Percentiles rank a stretch among this genome's conserved stretches.
Conservation (phyloP, 2,797 vertebrate species). For the Falco peregrinus region DNA sequence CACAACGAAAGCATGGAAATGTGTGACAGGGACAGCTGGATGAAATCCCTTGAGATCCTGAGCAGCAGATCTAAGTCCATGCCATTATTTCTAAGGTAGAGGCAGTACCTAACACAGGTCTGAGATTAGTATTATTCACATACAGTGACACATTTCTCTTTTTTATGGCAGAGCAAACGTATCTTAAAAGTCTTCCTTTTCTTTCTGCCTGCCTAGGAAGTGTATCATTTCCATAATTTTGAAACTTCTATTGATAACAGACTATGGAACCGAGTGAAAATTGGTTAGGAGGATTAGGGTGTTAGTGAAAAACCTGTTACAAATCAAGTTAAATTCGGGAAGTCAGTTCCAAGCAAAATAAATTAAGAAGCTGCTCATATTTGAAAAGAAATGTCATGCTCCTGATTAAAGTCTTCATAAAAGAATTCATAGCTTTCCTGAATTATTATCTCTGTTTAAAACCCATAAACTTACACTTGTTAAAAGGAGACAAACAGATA, state of each 20-base stretch:
- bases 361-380: not conserved
- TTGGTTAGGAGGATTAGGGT: not conserved
- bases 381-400: not conserved
- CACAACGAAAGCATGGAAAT: not conserved
- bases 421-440: not conserved
- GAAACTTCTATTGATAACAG: not conserved
- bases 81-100: not conserved
- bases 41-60: not conserved
- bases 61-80: not conserved
- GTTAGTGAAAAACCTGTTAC: not conserved
- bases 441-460: constrained; percentile 13
- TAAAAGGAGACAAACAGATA: not conserved
- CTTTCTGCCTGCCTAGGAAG: not conserved
- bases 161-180: not conserved
- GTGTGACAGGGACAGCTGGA: not conserved
- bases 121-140: not conserved
- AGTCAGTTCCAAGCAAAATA: not conserved
- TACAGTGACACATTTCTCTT: not conserved
- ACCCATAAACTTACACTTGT: not conserved
- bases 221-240: not conserved
- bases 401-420: not conserved
- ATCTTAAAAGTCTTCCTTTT: not conserved
- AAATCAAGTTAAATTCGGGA: not conserved
- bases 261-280: not conserved
- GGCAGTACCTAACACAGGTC: not conserved